Evolutionary conservation across 1,140 invertebrate species (phyloP), one percentile per base, ranked within the genome.

Genomic region (Eumaeus atala): DNA sequence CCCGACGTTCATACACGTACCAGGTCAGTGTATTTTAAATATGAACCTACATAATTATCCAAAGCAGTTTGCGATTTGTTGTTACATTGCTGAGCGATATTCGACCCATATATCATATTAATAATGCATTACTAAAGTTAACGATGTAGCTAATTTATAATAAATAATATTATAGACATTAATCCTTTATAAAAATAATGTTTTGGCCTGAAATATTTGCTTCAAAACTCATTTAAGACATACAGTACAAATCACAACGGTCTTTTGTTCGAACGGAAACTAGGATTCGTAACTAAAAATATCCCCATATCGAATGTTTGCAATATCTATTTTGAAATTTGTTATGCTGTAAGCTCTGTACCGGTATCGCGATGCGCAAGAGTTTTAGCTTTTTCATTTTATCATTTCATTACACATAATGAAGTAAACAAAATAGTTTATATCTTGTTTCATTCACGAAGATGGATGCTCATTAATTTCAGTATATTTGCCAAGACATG

Each of bases 261-360:
- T 51, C 56, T 63, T 65, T 67, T 73, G 70, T 74, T 69, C 66
- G 68, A 63, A 77, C 77, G 77, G 77, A 83, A 86, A 86, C 80
- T 78, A 70, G 83, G 83, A 84, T 86, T 81, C 71, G 73, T 37
- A 70, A 77, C 83, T 86, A 86, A 74, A 86, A 83, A 86, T 86
- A 86, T 70, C 74, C 72, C 67, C 74, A 72, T 84, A 86, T 86
- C 80, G 73, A 81, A 84, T 86, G 83, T 86, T 84, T 84, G 78
- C 75, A 70, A 81, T 80, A 73, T 80, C 80, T 86, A 86, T 86
- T 86, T 86, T 75, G 62, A 77, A 79, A 51, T 70, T 76, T 72
- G 70, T 77, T 78, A 61, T 56, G 73, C 64, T 78, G 70, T 73
- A 62, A 61, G 62, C 17, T 61, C 63, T 3, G 38, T 59, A 55